These are phyloP conservation scores for Psittacula echo DNA, from an alignment of 2,797 vertebrate genomes.

Conservation along the genomic window DNA sequence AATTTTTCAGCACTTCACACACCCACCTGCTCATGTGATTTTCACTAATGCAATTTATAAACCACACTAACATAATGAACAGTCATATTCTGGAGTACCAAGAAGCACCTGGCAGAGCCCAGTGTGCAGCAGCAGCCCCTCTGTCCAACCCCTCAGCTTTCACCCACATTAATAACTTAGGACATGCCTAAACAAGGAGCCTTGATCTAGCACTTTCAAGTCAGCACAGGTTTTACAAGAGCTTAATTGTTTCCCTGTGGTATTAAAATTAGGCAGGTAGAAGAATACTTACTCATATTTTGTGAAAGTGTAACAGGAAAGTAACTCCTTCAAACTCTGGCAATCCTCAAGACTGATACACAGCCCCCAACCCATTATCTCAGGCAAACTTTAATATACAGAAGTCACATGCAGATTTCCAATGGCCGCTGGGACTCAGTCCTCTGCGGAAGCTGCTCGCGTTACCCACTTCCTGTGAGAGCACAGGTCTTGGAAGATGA, in stretches of 20 bases:
- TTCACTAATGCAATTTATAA: not conserved
- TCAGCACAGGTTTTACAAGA: slow-evolving; percentile 8
- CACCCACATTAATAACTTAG: not conserved
- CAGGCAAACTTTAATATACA: accelerated
- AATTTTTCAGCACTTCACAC: not conserved
- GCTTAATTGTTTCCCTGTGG: not conserved
- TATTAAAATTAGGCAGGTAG: not conserved
- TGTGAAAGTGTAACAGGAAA: not conserved
- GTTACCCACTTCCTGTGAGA: not conserved
- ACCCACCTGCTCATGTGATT: accelerated
- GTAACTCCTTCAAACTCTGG: not conserved
- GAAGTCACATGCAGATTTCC: accelerated
- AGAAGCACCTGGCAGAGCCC: not conserved
- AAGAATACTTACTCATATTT: not conserved
- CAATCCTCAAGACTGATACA: accelerated
- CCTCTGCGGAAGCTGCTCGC: not conserved
- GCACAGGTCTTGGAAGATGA: accelerated
- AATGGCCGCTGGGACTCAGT: not conserved
- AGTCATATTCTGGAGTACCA: not conserved
- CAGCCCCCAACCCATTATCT: accelerated
- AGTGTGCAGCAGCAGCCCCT: not conserved
- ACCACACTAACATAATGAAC: not conserved
- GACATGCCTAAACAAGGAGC: not conserved
- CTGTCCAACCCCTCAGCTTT: not conserved
- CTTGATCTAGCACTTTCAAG: not conserved